These are phyloP conservation scores for Thalassoma bifasciatum DNA, from an alignment of 2,113 vertebrate species.

Conservation along the genomic window DNA sequence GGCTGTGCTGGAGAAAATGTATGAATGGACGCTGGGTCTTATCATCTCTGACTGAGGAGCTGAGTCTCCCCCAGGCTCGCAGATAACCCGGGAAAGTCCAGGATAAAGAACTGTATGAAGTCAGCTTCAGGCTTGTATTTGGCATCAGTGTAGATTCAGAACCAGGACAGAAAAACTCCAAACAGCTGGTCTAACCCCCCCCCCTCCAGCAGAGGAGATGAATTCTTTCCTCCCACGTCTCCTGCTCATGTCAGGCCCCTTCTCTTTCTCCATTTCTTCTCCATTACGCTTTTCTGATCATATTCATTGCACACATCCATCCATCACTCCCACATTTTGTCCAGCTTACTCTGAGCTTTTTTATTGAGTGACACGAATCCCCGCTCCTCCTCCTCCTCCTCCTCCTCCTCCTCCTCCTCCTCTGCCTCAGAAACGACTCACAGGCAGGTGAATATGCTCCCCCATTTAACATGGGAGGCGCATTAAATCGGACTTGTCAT, in stretches of 20 bases:
- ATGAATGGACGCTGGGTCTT: neutral
- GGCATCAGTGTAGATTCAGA: slow-evolving; percentile 36
- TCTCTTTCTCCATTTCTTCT: neutral
- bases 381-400: slow-evolving; percentile 1
- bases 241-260: neutral
- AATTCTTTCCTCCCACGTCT: neutral
- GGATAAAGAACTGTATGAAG: slow-evolving; percentile 50
- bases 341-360: neutral
- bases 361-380: slow-evolving; percentile 25
- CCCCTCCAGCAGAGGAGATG: slow-evolving; percentile 12
- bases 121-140: slow-evolving; percentile 27
- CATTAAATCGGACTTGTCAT: slow-evolving; percentile 28
- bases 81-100: slow-evolving; percentile 51
- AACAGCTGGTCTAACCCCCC: slow-evolving; percentile 47
- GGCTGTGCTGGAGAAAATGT: neutral
- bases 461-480: slow-evolving; percentile 4
- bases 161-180: slow-evolving; percentile 35
- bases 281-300: neutral
- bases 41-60: slow-evolving; percentile 4
- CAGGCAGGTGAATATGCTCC: neutral
- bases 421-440: neutral
- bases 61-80: neutral
- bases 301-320: slow-evolving; percentile 14
- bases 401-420: slow-evolving; percentile 5
- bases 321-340: slow-evolving; percentile 7